A percentile compares a stretch with the other conserved stretches of the same genome.
These are phyloP conservation scores for Cariama cristata DNA, from an alignment of 2,113 vertebrate genomes.

Conservation along the genomic window DNA sequence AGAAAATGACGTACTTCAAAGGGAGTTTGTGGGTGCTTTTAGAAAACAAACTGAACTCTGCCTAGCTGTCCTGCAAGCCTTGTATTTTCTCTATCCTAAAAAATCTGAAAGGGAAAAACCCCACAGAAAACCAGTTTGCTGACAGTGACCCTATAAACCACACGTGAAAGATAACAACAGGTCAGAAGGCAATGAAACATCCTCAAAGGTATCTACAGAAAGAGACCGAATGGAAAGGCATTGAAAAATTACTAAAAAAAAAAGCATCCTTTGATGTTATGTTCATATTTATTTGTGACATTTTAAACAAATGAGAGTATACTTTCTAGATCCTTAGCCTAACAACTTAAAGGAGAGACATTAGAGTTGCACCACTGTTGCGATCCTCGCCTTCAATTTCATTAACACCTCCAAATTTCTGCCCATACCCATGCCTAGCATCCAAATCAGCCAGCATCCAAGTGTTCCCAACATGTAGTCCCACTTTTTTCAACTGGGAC, in stretches of 20 bases:
- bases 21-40: background rate
- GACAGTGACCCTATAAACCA: background rate
- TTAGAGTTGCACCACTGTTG: background rate
- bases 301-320: background rate
- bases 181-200: accelerated
- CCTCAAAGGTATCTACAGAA: background rate
- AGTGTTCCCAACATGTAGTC: accelerated
- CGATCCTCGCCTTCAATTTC: background rate
- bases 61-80: background rate
- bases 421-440: background rate
- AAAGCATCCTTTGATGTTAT: background rate
- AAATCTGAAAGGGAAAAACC: background rate
- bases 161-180: background rate
- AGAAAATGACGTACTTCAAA: background rate
- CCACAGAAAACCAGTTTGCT: background rate
- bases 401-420: background rate
- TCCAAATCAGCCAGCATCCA: background rate
- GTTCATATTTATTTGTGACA: background rate
- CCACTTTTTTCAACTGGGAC: no score
- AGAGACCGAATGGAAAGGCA: background rate
- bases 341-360: background rate
- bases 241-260: background rate
- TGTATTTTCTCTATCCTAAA: background rate
- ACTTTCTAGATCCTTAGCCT: background rate
- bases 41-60: background rate